Evolutionary conservation across 2,113 vertebrate genomes (phyloP).

Genomic region (Promerops cafer): DNA sequence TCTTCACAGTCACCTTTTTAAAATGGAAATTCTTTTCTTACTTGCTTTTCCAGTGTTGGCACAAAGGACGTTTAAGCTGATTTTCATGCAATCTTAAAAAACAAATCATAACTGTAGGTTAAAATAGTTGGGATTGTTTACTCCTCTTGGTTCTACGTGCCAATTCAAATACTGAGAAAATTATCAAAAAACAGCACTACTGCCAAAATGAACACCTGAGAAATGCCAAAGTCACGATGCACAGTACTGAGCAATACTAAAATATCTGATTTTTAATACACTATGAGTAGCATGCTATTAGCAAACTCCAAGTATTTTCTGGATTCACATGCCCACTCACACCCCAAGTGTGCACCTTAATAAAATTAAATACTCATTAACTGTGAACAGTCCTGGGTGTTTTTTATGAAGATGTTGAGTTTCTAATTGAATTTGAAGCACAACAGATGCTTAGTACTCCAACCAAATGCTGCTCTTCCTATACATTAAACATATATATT

Average conservation of each 20-base stretch:
- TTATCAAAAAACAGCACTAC: background rate
- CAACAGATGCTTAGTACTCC: background rate
- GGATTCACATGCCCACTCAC: background rate
- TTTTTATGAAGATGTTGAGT: background rate
- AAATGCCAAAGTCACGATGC: background rate
- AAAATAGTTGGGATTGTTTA: slow-evolving; percentile 20
- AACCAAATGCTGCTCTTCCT: background rate
- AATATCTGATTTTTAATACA: background rate
- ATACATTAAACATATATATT: background rate
- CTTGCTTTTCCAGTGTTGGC: background rate
- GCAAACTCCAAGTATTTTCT: background rate
- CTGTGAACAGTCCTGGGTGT: background rate
- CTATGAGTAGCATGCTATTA: fast-evolving
- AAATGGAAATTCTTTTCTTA: background rate
- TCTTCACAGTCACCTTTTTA: background rate
- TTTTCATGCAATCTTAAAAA: slow-evolving; percentile 15
- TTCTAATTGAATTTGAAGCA: background rate
- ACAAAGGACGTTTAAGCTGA: slow-evolving; percentile 14
- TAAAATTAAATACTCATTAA: background rate
- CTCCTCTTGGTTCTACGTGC: background rate
- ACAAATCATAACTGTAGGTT: background rate
- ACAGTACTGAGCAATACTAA: background rate
- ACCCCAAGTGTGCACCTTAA: background rate
- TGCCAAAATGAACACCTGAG: background rate
- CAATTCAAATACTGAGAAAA: slow-evolving; percentile 11